Percentiles rank a stretch among this genome's conserved stretches.
Conservation (phyloP, 2,888 invertebrate genomes). For the Caenorhabditis wallacei region DNA sequence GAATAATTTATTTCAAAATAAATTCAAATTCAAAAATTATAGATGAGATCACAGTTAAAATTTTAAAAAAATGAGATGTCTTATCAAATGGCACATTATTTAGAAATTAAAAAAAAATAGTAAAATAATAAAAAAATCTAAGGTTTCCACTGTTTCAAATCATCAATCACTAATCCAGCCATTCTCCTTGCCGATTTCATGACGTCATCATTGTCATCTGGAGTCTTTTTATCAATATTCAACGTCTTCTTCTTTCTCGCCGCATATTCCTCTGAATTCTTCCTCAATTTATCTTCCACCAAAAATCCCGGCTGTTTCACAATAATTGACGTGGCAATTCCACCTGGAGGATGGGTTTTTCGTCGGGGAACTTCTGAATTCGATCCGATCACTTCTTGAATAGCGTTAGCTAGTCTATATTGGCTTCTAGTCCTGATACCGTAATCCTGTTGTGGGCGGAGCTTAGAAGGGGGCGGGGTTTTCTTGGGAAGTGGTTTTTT, state of each 20-base stretch:
- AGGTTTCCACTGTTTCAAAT: constrained; percentile 2
- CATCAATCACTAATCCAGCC: constrained; percentile 39
- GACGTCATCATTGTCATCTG: constrained; percentile 10
- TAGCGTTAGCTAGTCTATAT: constrained; percentile 15
- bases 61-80: too few relatives aligned
- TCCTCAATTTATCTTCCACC: constrained; percentile 34
- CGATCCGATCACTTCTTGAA: constrained; percentile 33
- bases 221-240: constrained; percentile 22
- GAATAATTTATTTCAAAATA: too few relatives aligned
- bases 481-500: neutral
- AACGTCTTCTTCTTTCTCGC: neutral
- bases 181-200: constrained; percentile 38
- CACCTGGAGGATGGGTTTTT: constrained; percentile 26
- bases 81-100: too few relatives aligned
- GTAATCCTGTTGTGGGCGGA: neutral
- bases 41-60: too few relatives aligned
- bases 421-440: neutral
- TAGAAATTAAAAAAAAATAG: too few relatives aligned
- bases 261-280: neutral
- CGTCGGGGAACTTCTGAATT: neutral
- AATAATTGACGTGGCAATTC: constrained; percentile 45
- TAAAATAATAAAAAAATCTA: too few relatives aligned
- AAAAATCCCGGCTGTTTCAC: constrained; percentile 16
- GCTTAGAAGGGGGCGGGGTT: too few relatives aligned
- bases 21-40: too few relatives aligned